These are phyloP conservation scores for Nyctalus aviator DNA, from an alignment of 2,797 vertebrate genomes.

Conservation along the genomic window DNA sequence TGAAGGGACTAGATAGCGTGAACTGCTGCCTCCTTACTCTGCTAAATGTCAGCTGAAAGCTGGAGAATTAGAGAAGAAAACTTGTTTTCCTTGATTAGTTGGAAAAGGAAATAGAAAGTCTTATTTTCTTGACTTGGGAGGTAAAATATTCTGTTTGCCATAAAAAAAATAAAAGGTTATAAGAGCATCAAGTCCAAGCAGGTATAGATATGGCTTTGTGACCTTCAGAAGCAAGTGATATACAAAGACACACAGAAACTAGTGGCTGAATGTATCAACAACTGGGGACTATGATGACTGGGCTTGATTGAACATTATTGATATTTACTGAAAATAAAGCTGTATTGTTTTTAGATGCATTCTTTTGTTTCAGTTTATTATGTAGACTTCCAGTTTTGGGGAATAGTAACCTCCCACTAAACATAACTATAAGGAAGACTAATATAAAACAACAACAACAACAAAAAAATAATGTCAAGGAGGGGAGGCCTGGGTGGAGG, in stretches of 20 bases:
- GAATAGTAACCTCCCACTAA: background rate
- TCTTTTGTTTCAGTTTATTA: conserved; percentile 17
- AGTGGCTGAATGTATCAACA: background rate
- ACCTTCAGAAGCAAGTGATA: background rate
- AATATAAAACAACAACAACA: background rate
- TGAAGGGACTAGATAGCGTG: background rate
- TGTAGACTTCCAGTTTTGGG: background rate
- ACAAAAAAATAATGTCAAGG: background rate
- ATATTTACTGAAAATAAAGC: background rate
- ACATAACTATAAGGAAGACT: background rate
- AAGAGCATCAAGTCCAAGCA: background rate
- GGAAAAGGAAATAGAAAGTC: conserved; percentile 28
- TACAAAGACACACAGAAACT: background rate
- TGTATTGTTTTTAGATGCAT: background rate
- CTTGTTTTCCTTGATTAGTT: background rate
- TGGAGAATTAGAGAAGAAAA: background rate
- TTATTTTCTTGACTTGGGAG: background rate
- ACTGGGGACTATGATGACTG: background rate
- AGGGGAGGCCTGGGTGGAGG: conserved; percentile 60
- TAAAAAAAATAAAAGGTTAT: background rate
- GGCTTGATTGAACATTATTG: background rate
- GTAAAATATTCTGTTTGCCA: background rate
- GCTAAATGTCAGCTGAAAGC: background rate
- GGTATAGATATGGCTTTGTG: background rate
- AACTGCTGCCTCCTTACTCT: background rate